Conservation (phyloP, 2,888 invertebrate species). For the Chaetoderma sp. region DNA sequence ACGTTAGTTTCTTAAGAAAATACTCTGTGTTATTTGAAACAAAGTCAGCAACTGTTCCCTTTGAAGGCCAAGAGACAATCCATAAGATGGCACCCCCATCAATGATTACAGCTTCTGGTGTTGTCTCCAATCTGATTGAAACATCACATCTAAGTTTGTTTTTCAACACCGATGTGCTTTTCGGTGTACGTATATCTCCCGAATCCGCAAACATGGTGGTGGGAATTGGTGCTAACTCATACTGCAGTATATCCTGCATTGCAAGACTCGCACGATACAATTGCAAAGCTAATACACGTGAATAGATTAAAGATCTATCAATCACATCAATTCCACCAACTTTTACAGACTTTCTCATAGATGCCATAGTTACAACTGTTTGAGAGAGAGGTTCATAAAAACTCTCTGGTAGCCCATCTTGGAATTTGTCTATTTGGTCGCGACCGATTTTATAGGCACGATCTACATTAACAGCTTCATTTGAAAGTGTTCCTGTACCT, state of each 20-base stretch:
- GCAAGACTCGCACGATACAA: conserved; percentile 6
- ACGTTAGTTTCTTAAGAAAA: conserved; percentile 25
- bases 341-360: too few species aligned
- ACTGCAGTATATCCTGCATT: conserved; percentile 19
- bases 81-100: conserved; percentile 34
- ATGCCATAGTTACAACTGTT: too few species aligned
- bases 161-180: conserved; percentile 26
- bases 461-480: background rate
- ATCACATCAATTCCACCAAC: too few species aligned
- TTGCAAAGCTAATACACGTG: conserved; percentile 17
- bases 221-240: too few species aligned
- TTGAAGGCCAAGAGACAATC: too few species aligned
- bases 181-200: conserved; percentile 30
- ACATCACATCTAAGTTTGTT: conserved; percentile 14
- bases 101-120: conserved; percentile 17
- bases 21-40: conserved; percentile 29
- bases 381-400: too few species aligned
- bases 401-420: too few species aligned
- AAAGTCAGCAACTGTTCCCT: conserved; percentile 31
- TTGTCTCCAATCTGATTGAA: background rate
- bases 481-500: background rate
- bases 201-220: conserved; percentile 31
- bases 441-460: background rate
- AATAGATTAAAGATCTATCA: too few species aligned
- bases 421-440: too few species aligned